Evolutionary conservation across 2,797 vertebrate genomes (phyloP).

Genomic region (Rhincodon typus): DNA sequence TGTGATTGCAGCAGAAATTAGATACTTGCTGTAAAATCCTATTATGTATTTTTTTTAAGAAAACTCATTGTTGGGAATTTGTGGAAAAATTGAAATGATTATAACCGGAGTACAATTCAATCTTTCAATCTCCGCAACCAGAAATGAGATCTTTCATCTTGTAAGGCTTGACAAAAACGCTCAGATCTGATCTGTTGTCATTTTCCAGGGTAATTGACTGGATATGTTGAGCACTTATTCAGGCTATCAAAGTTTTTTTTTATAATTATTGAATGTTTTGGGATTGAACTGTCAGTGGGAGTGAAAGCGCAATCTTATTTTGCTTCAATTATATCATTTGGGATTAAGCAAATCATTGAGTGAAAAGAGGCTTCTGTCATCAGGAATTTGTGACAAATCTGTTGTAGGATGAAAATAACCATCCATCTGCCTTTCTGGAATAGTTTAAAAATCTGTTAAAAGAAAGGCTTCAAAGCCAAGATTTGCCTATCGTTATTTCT

Average conservation of each 20-base stretch:
- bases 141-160: neutral
- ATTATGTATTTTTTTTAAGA: neutral
- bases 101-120: neutral
- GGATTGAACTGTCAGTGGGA: neutral
- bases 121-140: neutral
- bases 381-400: conserved; percentile 13
- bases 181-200: neutral
- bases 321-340: neutral
- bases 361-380: conserved; percentile 3
- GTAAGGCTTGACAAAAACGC: too few relatives aligned
- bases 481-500: conserved; percentile 7
- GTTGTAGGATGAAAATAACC: conserved; percentile 34
- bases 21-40: neutral
- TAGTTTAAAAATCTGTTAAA: neutral
- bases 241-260: neutral
- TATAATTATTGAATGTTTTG: neutral
- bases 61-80: neutral
- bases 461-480: neutral
- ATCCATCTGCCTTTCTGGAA: conserved; percentile 31
- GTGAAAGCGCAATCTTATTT: neutral
- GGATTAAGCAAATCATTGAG: conserved; percentile 8
- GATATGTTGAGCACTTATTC: neutral
- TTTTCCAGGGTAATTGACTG: neutral
- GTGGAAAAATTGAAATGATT: neutral
- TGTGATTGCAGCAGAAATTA: neutral